Conservation (phyloP, 2,888 invertebrate genomes). For the Orgyia antiqua region DNA sequence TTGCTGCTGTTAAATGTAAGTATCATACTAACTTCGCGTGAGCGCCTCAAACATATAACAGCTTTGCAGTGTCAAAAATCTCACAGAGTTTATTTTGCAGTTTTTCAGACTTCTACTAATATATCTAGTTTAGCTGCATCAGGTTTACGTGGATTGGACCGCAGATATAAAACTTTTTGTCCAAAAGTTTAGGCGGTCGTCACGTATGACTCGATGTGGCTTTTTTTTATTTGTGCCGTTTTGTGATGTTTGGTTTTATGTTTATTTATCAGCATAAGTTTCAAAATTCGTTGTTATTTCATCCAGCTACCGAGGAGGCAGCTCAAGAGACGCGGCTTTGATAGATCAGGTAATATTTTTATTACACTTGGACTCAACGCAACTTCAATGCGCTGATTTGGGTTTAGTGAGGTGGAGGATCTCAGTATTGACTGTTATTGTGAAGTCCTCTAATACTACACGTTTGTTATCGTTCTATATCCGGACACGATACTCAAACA, state of each 20-base stretch:
- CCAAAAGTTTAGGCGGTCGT: conserved; percentile 17
- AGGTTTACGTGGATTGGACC: conserved; percentile 42
- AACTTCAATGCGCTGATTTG: conserved; percentile 36
- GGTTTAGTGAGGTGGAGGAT: conserved; percentile 35
- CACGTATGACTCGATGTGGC: conserved; percentile 45
- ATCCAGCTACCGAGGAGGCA: conserved; percentile 79
- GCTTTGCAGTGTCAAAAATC: conserved; percentile 68
- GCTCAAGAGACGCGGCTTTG: conserved; percentile 79
- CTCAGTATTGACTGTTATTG: conserved; percentile 14
- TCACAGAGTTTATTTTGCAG: conserved; percentile 72
- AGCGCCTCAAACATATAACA: conserved; percentile 39
- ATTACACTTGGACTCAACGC: conserved; percentile 65
- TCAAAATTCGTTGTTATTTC: conserved; percentile 77
- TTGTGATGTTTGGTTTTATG: conserved; percentile 74
- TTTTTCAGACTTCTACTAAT: conserved; percentile 71
- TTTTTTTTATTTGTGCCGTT: conserved; percentile 69
- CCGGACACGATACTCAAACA: neutral
- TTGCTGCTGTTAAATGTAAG: conserved; percentile 66
- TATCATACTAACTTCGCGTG: conserved; percentile 30
- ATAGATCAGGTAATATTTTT: conserved; percentile 75
- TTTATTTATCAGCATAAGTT: conserved; percentile 71
- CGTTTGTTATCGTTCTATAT: neutral
- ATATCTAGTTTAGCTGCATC: conserved; percentile 51
- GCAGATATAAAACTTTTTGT: conserved; percentile 13
- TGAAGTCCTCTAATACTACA: conserved; percentile 9